Base-by-base conservation (phyloP, 2,888 invertebrate genomes). In the Agrotis exclamationis region DNA sequence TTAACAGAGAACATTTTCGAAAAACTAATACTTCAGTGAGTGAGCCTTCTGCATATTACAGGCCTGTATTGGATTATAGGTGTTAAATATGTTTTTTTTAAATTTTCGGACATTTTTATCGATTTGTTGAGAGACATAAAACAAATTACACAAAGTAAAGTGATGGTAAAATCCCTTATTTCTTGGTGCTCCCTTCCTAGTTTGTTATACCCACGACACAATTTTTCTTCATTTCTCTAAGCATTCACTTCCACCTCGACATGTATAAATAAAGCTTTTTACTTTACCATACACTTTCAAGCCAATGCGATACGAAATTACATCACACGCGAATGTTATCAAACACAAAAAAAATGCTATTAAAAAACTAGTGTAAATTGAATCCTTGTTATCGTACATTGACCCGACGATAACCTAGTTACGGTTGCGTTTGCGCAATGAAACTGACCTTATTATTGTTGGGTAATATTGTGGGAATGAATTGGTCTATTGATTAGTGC, bases 371-470 rank as follows among this genome's bases (percentile, higher is more conserved):
- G 74, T 74, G 77, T 84, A 74, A 83, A 85, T 85, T 78, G 68
- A 77, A 71, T 85, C 77, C 77, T 69, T 65, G 60, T 73, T 87
- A 88, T 87, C 88, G 87, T 75, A 0, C 85, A 66, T 74, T 79
- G 85, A 86, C 83, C 87, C 56, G 28, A 0, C 47, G 87, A 85
- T 86, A 86, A 48, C 83, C 87, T 70, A 84, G 63, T 85, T 86
- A 70, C 33, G 48, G 51, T 24, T 1, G 18, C 44, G 58, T 66
- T 79, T 79, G 83, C 79, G 83, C 79, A 82, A 80, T 16, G 54
- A n/a, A 4, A 50, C 50, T 79, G 79, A 74, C 74, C 82, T 76
- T 53, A 65, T 81, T 76, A 54, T 1, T 48, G 28, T 70, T 63
- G 81, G 24, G 76, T 80, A 80, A 80, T 74, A 28, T 47, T 54